A percentile compares a stretch with the other conserved stretches of the same genome.
phyloP scores from a whole-genome alignment of 2,888 invertebrate genomes.

The Epiblema foenella region DNA sequence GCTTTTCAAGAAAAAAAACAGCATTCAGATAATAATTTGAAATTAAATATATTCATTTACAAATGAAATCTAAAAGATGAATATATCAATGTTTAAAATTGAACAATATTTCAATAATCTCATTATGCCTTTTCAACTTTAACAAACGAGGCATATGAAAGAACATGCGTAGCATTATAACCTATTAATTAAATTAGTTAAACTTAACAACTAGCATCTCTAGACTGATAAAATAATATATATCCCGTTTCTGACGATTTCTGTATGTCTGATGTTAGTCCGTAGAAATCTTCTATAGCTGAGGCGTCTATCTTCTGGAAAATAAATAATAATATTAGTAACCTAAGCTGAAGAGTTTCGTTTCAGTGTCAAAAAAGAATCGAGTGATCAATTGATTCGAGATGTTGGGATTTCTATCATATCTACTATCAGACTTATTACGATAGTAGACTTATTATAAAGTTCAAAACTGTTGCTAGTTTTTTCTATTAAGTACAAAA shows the following conservation, averaged over 20 bases:
- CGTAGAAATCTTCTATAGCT: slow-evolving; percentile 99
- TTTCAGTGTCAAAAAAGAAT: slow-evolving; percentile 46
- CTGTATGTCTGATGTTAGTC: slow-evolving; percentile 98
- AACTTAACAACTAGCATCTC: slow-evolving; percentile 88
- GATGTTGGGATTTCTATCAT: too few relatives aligned
- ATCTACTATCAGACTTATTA: too few relatives aligned
- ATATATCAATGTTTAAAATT: slow-evolving; percentile 67
- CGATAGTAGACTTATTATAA: too few relatives aligned
- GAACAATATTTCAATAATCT: slow-evolving; percentile 75
- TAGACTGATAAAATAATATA: slow-evolving; percentile 99
- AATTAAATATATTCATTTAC: slow-evolving; percentile 75
- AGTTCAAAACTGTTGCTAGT: too few relatives aligned
- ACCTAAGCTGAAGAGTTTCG: background rate
- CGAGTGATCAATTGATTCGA: too few relatives aligned
- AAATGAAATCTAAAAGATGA: slow-evolving; percentile 67
- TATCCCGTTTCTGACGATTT: slow-evolving; percentile 99
- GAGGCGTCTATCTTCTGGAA: slow-evolving; percentile 99
- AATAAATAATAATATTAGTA: slow-evolving; percentile 38
- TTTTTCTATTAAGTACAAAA: too few relatives aligned
- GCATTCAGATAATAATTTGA: slow-evolving; percentile 57
- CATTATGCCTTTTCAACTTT: slow-evolving; percentile 77
- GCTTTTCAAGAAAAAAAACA: slow-evolving; percentile 24
- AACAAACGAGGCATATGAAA: slow-evolving; percentile 77
- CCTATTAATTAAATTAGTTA: slow-evolving; percentile 72
- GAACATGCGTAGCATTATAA: slow-evolving; percentile 73